Conservation (phyloP, 2,113 vertebrate genomes). For the Charadrius vociferus region DNA sequence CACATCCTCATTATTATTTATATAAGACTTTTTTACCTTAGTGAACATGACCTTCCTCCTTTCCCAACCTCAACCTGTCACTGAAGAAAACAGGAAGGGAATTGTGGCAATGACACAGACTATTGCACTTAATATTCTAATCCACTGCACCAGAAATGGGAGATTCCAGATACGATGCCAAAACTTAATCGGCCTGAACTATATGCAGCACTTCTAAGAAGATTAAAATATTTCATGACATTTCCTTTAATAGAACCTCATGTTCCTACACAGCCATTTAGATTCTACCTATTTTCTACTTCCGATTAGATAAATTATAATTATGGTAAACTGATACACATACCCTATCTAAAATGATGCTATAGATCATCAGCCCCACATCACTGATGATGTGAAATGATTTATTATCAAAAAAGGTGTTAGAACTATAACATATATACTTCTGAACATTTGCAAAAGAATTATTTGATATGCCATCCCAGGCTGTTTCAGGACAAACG, state of each 20-base stretch:
- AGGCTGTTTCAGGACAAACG: background rate
- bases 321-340: background rate
- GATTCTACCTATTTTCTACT: background rate
- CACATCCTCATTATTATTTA: background rate
- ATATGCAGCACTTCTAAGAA: background rate
- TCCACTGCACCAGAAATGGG: background rate
- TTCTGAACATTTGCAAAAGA: background rate
- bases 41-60: background rate
- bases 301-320: background rate
- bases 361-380: background rate
- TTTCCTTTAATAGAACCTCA: background rate
- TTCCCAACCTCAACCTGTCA: background rate
- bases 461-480: background rate
- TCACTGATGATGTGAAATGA: background rate
- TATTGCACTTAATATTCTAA: background rate
- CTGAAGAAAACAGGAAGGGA: background rate
- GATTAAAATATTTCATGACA: constrained; percentile 1
- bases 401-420: background rate
- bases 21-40: background rate
- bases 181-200: background rate
- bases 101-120: background rate
- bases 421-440: background rate
- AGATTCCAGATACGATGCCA: background rate
- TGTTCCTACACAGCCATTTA: background rate
- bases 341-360: background rate